Conservation (phyloP, 2,797 vertebrate species). For the Tarsius wallacei region DNA sequence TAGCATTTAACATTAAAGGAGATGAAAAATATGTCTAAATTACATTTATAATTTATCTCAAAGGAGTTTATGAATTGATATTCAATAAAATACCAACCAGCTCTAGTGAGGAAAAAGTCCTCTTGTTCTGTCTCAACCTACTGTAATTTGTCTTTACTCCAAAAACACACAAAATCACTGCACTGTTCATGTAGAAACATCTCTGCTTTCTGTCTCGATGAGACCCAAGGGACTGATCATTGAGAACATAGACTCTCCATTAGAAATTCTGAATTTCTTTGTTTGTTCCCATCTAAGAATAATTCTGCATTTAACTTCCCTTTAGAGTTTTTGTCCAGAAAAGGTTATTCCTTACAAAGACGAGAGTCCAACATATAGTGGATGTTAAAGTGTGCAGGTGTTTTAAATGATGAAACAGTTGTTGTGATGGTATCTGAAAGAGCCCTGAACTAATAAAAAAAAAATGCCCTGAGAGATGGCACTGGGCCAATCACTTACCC, state of each 20-base stretch:
- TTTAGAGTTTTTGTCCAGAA: background rate
- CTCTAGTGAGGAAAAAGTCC: background rate
- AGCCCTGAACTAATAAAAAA: background rate
- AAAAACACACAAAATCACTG: background rate
- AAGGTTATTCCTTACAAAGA: background rate
- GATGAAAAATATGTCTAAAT: background rate
- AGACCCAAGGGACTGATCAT: background rate
- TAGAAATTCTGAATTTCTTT: constrained; percentile 7
- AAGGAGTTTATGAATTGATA: background rate
- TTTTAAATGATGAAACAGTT: background rate
- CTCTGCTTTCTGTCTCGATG: background rate
- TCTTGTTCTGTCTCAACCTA: background rate
- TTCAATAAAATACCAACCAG: background rate
- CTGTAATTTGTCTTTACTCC: background rate
- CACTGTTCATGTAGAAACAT: background rate
- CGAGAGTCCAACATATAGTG: background rate
- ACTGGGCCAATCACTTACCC: background rate
- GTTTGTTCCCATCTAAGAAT: background rate
- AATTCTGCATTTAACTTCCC: constrained; percentile 18
- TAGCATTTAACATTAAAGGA: background rate
- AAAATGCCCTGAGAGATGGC: background rate
- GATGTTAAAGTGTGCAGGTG: background rate
- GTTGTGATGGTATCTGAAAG: background rate
- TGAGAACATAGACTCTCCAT: background rate
- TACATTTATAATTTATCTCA: background rate